Evolutionary conservation across 2,113 vertebrate genomes (phyloP), one percentile per base, ranked within the genome.

Genomic region (Brevimyrus niger): DNA sequence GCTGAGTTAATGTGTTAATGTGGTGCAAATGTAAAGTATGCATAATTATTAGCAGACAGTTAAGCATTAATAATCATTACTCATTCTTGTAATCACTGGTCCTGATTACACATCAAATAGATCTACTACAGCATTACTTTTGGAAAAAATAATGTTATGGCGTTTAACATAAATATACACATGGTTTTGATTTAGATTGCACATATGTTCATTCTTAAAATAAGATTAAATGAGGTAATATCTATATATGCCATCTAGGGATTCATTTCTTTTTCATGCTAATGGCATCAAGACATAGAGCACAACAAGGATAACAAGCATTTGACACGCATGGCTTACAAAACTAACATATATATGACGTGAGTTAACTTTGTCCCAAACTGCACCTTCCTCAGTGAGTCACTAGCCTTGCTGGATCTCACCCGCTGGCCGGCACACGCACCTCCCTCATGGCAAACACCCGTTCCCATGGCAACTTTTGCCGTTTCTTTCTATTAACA

Each of bases 361-460:
- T 27, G 27, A 35, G n/a, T 53, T 48, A n/a, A 69, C 27, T 31
- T 27, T 69, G n/a, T 38, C 5, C 27, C 15, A 35, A 13, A 19
- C 85, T 87, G n/a, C 31, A 53, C 48, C 85, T 51, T 50, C n/a
- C 85, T 83, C 13, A 23, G 15, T 89, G 88, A 89, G 23, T 89
- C 88, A 89, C 31, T 35, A n/a, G 51, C 23, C n/a, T 61, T 83
- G 51, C 89, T 65, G 76, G 87, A 27, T 47, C 53, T 84, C 53
- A 23, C 55, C 86, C 48, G 13, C 47, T 21, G 44, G 13, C 48
- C 76, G 23, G 50, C 50, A 55, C 19, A 50, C 3, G n/a, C 31
- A 55, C 89, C 69, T 88, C 89, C 86, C 89, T 83, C 73, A 83
- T 47, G 47, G 87, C 76, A 88, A 88, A 88, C 87, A 88, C 27